Evolutionary conservation across 1,140 invertebrate species (phyloP), one percentile per base, ranked within the genome.

Genomic region (Drosophila quadrilineata): DNA sequence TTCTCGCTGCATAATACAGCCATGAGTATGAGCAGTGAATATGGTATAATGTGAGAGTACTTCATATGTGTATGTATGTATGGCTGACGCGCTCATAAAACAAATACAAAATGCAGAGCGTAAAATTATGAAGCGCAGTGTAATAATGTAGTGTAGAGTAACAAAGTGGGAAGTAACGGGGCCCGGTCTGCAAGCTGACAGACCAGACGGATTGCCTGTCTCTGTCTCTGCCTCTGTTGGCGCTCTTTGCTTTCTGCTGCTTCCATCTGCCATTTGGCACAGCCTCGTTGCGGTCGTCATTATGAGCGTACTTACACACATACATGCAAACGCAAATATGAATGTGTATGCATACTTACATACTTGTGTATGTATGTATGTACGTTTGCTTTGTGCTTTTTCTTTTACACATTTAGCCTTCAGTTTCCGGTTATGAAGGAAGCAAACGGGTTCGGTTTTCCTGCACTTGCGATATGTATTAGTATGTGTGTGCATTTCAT

Each of bases 371-470:
- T 3, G 31, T 48, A n/a, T 36, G 40, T 46, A 52, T 38, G 54
- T 52, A 46, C 43, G 57, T 62, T 69, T 69, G 46, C 67, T 71
- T 80, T 69, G 36, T 69, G 57, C 57, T 71, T 74, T 73, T 75
- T 62, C 66, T 71, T 84, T 79, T 79, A 50, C 63, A 84, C 71
- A 68, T 85, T 77, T 85, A 86, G 79, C 79, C 79, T 85, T 85
- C 79, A 85, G 80, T 85, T 85, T 85, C 79, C 79, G 79, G 79
- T 85, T 85, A 85, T 85, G 71, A 85, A 85, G 79, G 79, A 85
- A 85, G 68, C 71, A 85, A 77, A 77, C 75, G 66, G 71, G 75
- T 80, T 80, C 62, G 52, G 36, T 35, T 68, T 49, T 58, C 58
- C 52, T 57, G 54, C 60, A 60, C 62, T 75, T 79, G 71, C 60